phyloP scores from a whole-genome alignment of 2,888 invertebrate genomes.

The Agrochola macilenta region DNA sequence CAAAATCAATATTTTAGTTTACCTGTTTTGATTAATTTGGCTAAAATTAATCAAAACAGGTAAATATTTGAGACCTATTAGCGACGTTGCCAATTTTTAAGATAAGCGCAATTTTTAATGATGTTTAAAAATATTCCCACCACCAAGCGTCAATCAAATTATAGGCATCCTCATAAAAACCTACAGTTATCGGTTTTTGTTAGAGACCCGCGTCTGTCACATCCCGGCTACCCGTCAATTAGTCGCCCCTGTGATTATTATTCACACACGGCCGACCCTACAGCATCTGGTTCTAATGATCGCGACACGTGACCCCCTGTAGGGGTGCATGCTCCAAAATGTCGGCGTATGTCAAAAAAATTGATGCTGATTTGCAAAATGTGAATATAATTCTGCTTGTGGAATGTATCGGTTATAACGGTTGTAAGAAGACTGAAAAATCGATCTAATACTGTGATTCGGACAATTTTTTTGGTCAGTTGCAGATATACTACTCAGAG shows the following conservation, averaged over 20 bases:
- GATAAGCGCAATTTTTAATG: not conserved
- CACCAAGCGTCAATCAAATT: conserved; percentile 10
- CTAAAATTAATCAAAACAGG: no score
- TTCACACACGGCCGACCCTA: conserved; percentile 72
- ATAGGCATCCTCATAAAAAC: conserved; percentile 30
- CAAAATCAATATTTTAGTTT: no score
- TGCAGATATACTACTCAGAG: not conserved
- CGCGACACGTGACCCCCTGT: conserved; percentile 72
- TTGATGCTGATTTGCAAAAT: conserved; percentile 36
- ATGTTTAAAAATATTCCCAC: not conserved
- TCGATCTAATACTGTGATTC: not conserved
- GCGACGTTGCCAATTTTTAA: no score
- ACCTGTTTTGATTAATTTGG: no score
- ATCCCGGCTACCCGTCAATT: conserved; percentile 74
- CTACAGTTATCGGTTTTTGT: conserved; percentile 13
- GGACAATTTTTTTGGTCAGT: not conserved
- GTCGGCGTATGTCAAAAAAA: conserved; percentile 53
- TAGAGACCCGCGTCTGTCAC: conserved; percentile 65
- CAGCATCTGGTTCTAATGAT: conserved; percentile 84
- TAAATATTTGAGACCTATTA: no score
- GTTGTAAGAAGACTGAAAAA: not conserved
- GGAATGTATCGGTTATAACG: not conserved
- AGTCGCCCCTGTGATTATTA: conserved; percentile 78
- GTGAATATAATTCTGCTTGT: conserved; percentile 5
- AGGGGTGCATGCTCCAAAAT: conserved; percentile 43